Base-by-base conservation (phyloP, 2,797 vertebrate species). In the Uromys caudimaculatus region DNA sequence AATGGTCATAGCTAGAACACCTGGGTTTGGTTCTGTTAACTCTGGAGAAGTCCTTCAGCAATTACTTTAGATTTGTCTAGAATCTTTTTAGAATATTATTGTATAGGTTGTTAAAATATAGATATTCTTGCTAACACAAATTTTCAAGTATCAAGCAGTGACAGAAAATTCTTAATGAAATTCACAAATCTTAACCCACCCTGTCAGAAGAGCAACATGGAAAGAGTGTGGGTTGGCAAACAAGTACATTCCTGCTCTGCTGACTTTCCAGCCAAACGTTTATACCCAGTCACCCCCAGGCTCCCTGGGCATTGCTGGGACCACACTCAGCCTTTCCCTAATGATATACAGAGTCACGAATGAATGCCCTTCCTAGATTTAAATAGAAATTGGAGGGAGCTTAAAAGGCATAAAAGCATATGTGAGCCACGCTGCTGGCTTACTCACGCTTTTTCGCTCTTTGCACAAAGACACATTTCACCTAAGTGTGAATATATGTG, bases 381-480 rank as follows among this genome's bases (percentile, higher is more conserved):
- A 91, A 97, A 87, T 58, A 91, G 77, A 95, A 95, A 96, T 88
- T 58, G 69, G 35, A 38, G 21, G 12, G 21, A 11, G 14, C 1
- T 11, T 78, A 47, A 77, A 90, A 95, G 93, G 29, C 47, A 24
- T 41, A 64, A 90, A 93, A 71, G 82, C 83, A 60, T 91, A 76
- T 95, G 88, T 89, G 88, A 90, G 56, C 77, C 79, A 86, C 76
- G 41, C 94, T 89, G 78, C 88, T 81, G 89, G 89, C 56, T 96
- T 54, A 81, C 71, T 91, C 79, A 85, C 27, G 29, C 54, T 24
- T 89, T 67, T 92, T 71, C 52, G 32, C 93, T 96, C 78, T 92
- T 82, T 82, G 10, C 96, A 97, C 96, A 95, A 96, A 97, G 96
- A 90, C 58, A 88, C 81, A 89, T 97, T 97, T 97, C 93, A 96